Conservation (phyloP, 2,797 vertebrate species). For the Enteromius afrohamiltoni region DNA sequence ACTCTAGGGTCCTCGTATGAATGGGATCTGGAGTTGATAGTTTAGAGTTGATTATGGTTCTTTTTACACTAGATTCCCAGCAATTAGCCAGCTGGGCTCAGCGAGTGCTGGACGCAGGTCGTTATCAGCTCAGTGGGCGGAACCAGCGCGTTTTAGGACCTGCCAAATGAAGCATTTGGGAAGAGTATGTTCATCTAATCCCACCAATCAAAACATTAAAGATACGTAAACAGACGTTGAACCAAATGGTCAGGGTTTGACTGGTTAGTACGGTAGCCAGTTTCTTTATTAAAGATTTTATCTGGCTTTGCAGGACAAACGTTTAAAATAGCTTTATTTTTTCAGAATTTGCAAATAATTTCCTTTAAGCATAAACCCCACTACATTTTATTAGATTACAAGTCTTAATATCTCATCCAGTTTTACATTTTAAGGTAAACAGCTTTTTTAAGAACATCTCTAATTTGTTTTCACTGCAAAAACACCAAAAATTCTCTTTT, state of each 20-base stretch:
- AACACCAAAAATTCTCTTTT: neutral
- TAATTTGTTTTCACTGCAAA: neutral
- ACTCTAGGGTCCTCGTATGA: neutral
- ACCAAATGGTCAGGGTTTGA: neutral
- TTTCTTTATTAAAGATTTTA: neutral
- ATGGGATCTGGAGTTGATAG: neutral
- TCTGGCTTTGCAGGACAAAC: neutral
- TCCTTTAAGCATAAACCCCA: neutral
- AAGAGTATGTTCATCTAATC: constrained; percentile 12
- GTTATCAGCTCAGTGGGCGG: constrained; percentile 4
- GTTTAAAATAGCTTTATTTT: neutral
- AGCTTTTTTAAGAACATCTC: neutral
- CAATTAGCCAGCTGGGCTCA: constrained; percentile 37
- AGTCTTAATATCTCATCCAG: neutral
- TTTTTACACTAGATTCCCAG: constrained; percentile 13
- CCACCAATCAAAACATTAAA: constrained; percentile 38
- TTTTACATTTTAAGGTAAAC: neutral
- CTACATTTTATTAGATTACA: neutral
- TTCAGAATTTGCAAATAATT: neutral
- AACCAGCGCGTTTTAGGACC: constrained; percentile 50
- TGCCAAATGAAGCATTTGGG: constrained; percentile 29
- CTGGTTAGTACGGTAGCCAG: neutral
- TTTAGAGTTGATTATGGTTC: constrained; percentile 30
- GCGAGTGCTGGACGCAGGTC: neutral
- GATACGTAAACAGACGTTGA: neutral